These are phyloP conservation scores for Cotesia congregata DNA, from an alignment of 2,888 invertebrate species.

Conservation along the genomic window DNA sequence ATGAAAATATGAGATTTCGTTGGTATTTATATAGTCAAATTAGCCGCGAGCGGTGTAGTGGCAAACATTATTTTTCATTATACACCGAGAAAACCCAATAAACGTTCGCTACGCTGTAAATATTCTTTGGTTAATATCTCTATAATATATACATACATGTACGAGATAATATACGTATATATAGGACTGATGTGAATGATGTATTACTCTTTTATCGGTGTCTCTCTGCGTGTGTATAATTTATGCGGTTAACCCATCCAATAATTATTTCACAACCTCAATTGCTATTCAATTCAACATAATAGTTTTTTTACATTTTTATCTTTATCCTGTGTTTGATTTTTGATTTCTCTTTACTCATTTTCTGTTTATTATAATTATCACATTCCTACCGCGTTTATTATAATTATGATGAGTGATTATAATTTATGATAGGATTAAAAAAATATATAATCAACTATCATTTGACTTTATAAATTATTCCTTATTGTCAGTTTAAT, in stretches of 20 bases:
- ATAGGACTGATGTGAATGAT: slow-evolving; percentile 25
- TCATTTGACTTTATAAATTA: slow-evolving; percentile 10
- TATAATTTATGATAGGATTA: not conserved
- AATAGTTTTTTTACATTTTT: slow-evolving; percentile 25
- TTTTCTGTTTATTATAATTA: slow-evolving; percentile 9
- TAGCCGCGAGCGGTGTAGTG: slow-evolving; percentile 19
- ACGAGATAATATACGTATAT: slow-evolving; percentile 19
- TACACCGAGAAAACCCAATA: not conserved
- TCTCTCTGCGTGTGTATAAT: slow-evolving; percentile 20
- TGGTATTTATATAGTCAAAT: slow-evolving; percentile 36
- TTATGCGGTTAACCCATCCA: slow-evolving; percentile 35
- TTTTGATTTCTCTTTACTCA: slow-evolving; percentile 15
- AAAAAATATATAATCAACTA: not conserved
- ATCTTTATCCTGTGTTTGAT: not conserved
- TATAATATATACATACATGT: not conserved
- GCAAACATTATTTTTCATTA: slow-evolving; percentile 30
- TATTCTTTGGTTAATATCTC: no score
- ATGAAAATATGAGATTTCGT: slow-evolving; percentile 24
- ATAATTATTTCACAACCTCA: slow-evolving; percentile 38
- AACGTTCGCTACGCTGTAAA: not conserved
- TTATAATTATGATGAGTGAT: not conserved
- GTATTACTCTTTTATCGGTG: slow-evolving; percentile 21
- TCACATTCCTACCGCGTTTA: not conserved
- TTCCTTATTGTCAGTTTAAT: slow-evolving; percentile 3
- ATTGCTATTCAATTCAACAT: slow-evolving; percentile 36